Conservation (phyloP, 2,888 invertebrate genomes). For the Drosophila neutralis region DNA sequence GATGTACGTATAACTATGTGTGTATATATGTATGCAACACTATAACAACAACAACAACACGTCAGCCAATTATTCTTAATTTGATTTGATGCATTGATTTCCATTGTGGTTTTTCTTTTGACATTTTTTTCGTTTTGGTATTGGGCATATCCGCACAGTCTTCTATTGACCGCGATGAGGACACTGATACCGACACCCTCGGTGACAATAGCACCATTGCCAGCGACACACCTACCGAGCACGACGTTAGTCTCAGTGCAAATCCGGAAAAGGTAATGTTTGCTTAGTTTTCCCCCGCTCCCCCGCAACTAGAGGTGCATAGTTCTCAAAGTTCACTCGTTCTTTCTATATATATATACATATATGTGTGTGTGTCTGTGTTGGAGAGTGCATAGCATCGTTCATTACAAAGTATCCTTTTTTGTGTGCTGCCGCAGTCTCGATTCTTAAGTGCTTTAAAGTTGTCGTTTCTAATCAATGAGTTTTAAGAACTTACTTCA, state of each 20-base stretch:
- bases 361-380: not conserved
- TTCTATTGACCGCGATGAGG: constrained; percentile 71
- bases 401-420: not conserved
- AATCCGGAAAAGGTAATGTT: constrained; percentile 65
- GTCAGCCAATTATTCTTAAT: constrained; percentile 14
- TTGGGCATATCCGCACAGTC: constrained; percentile 48
- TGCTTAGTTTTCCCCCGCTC: constrained; percentile 5
- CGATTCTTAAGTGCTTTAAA: constrained; percentile 18
- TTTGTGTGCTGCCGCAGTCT: constrained; percentile 6
- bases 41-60: constrained; percentile 5
- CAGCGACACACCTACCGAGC: constrained; percentile 74
- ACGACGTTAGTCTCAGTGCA: constrained; percentile 50
- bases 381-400: not conserved
- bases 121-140: constrained; percentile 43
- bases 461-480: constrained; percentile 22
- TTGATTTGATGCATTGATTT: constrained; percentile 33
- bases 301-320: constrained; percentile 1
- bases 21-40: constrained; percentile 22
- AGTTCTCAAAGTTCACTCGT: constrained; percentile 24
- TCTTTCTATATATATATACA: constrained; percentile 22
- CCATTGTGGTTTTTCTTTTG: constrained; percentile 40
- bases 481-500: not conserved
- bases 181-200: constrained; percentile 64
- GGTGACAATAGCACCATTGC: constrained; percentile 70
- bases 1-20: constrained; percentile 10